Evolutionary conservation across 2,797 vertebrate species (phyloP).

Genomic region (Zonotrichia albicollis): DNA sequence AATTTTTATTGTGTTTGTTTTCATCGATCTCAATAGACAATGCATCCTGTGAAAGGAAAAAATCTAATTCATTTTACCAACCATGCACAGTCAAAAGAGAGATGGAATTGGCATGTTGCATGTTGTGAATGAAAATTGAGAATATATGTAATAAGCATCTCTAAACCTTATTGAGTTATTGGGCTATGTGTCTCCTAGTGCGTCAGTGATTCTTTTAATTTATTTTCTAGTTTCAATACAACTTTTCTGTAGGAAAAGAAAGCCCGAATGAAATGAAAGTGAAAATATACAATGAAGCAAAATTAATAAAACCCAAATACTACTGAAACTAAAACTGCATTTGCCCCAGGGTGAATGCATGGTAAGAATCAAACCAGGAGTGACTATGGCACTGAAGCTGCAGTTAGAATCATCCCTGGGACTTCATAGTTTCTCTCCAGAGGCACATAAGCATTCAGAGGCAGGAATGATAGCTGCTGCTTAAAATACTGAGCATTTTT

Average conservation of each 20-base stretch:
- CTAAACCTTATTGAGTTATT: constrained; percentile 60
- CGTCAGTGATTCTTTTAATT: constrained; percentile 36
- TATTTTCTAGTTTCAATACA: constrained; percentile 34
- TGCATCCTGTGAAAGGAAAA: neutral
- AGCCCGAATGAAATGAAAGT: neutral
- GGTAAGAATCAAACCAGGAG: neutral
- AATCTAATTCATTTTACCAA: neutral
- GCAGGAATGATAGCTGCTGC: neutral
- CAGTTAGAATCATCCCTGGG: neutral
- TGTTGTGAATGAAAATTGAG: constrained; percentile 51
- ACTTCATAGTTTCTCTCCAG: neutral
- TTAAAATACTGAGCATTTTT: neutral
- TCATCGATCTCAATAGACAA: constrained; percentile 19
- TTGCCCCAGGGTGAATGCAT: neutral
- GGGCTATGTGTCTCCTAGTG: constrained; percentile 39
- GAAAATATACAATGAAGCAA: constrained; percentile 13
- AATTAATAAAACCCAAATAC: constrained; percentile 11
- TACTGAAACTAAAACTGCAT: neutral
- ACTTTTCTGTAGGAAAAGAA: constrained; percentile 25
- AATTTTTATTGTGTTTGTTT: constrained; percentile 48
- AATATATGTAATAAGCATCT: constrained; percentile 47
- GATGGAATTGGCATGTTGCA: neutral
- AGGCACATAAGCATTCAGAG: neutral
- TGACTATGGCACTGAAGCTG: neutral
- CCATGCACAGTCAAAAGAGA: constrained; percentile 14